A percentile compares a stretch with the other conserved stretches of the same genome.
Conservation (phyloP, 2,888 invertebrate genomes). For the Clistopyga incitator region DNA sequence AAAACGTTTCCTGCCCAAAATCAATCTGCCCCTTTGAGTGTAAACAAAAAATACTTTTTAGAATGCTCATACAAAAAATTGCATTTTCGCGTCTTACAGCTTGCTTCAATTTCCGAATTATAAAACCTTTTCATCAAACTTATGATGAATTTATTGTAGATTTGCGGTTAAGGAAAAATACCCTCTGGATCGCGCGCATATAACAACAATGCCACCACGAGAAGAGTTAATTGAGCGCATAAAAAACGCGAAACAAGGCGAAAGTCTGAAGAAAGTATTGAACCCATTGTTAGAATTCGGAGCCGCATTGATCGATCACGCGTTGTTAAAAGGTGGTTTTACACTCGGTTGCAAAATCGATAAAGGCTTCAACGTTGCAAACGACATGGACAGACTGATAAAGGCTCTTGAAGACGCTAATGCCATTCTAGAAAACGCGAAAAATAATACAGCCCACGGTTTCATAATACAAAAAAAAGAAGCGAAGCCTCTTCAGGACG, state of each 20-base stretch:
- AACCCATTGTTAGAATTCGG: conserved; percentile 96
- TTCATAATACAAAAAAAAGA: conserved; percentile 95
- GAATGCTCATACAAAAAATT: no score
- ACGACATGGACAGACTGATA: conserved; percentile 87
- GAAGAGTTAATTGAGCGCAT: conserved; percentile 87
- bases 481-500: conserved; percentile 86
- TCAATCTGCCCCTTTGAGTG: background rate
- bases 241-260: conserved; percentile 88
- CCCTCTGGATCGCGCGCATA: conserved; percentile 91
- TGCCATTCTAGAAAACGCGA: conserved; percentile 87
- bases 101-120: background rate
- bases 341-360: conserved; percentile 86
- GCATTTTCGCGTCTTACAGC: background rate
- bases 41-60: background rate
- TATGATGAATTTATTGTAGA: conserved; percentile 81
- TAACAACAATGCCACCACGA: conserved; percentile 86
- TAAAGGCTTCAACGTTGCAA: conserved; percentile 88
- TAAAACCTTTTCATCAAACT: background rate
- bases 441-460: conserved; percentile 86
- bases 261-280: conserved; percentile 92
- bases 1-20: no score
- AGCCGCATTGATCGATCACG: conserved; percentile 95
- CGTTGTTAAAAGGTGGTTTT: conserved; percentile 90
- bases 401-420: conserved; percentile 90
- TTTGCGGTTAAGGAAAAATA: conserved; percentile 98